These are phyloP conservation scores for Epistrophe grossulariae DNA, from an alignment of 2,888 invertebrate genomes.

Conservation along the genomic window DNA sequence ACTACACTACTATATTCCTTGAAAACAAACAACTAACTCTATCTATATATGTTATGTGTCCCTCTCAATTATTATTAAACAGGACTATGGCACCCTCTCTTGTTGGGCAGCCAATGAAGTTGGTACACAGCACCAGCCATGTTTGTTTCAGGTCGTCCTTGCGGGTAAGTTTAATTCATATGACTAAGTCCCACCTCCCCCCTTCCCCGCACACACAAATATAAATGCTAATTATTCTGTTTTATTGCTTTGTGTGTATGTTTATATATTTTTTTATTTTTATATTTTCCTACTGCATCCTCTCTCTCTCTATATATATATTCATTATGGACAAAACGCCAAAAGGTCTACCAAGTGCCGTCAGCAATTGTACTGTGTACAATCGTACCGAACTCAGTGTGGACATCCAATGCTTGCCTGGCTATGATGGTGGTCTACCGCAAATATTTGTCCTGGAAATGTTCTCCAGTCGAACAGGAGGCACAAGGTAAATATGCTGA, in stretches of 20 bases:
- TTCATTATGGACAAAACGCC: slow-evolving; percentile 38
- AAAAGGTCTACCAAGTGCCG: slow-evolving; percentile 92
- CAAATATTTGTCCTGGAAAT: slow-evolving; percentile 94
- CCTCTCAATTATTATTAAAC: slow-evolving; percentile 45
- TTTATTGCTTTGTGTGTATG: slow-evolving; percentile 35
- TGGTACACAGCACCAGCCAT: slow-evolving; percentile 92
- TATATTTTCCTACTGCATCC: slow-evolving; percentile 31
- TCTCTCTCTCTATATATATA: background rate
- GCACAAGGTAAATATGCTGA: slow-evolving; percentile 82
- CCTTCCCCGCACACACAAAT: slow-evolving; percentile 29
- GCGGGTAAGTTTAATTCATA: slow-evolving; percentile 87
- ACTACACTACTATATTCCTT: background rate
- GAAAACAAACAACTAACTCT: slow-evolving; percentile 7
- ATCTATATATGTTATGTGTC: slow-evolving; percentile 28
- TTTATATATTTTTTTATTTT: background rate
- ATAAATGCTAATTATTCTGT: slow-evolving; percentile 54
- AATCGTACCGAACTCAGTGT: slow-evolving; percentile 94
- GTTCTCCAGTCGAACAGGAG: slow-evolving; percentile 84
- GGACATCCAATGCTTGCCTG: slow-evolving; percentile 91
- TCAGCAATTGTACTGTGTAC: slow-evolving; percentile 92
- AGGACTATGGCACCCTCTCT: slow-evolving; percentile 94
- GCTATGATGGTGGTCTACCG: slow-evolving; percentile 95
- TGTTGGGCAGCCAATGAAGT: slow-evolving; percentile 94
- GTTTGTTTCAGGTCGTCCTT: slow-evolving; percentile 94
- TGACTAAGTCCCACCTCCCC: slow-evolving; percentile 47